These are phyloP conservation scores for Tichodroma muraria DNA, from an alignment of 2,113 vertebrate species.

Conservation along the genomic window DNA sequence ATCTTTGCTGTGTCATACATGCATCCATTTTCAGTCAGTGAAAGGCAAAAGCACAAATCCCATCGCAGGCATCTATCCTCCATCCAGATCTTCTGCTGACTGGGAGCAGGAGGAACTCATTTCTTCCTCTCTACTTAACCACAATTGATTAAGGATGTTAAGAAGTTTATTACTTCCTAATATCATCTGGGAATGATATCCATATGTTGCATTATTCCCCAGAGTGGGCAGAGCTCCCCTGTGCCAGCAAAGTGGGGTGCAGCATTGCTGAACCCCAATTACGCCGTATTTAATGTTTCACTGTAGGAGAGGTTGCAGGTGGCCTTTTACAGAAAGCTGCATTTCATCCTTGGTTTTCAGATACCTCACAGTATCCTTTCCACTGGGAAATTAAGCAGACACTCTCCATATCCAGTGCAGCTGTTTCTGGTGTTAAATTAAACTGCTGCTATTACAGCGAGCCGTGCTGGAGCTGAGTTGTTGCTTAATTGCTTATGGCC, in stretches of 20 bases:
- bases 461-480: not conserved
- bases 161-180: not conserved
- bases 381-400: constrained; percentile 35
- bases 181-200: not conserved
- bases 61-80: not conserved
- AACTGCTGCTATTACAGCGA: not conserved
- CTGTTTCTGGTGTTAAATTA: constrained; percentile 33
- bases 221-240: not conserved
- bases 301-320: not conserved
- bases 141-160: not conserved
- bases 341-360: not conserved
- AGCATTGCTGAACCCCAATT: not conserved
- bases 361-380: not conserved
- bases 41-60: not conserved
- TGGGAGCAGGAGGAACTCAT: not conserved
- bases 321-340: not conserved
- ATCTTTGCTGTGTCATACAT: not conserved
- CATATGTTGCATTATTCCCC: not conserved
- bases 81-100: not conserved
- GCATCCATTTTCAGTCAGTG: not conserved
- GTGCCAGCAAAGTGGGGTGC: not conserved
- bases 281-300: not conserved
- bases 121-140: not conserved
- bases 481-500: constrained; percentile 17
- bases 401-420: constrained; percentile 17